A percentile compares a stretch with the other conserved stretches of the same genome.
Evolutionary conservation across 2,797 vertebrate species (phyloP).

Genomic region (Syndactyla subalaris): DNA sequence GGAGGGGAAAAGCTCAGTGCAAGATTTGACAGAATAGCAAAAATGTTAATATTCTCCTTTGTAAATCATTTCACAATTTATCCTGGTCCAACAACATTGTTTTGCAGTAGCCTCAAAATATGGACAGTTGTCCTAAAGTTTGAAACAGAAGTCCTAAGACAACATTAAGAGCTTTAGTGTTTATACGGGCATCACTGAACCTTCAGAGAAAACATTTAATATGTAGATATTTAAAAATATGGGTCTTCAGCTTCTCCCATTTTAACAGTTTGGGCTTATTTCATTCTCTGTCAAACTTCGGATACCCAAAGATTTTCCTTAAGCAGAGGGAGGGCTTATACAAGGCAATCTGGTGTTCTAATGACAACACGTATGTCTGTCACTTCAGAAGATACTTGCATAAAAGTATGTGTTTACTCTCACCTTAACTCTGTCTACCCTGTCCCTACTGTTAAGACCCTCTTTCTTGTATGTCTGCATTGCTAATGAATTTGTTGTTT

Average conservation of each 20-base stretch:
- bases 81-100: background rate
- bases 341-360: background rate
- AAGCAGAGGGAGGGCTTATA: background rate
- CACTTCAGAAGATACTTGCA: background rate
- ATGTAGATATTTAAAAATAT: background rate
- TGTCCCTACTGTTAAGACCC: background rate
- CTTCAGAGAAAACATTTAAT: background rate
- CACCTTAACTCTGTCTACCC: background rate
- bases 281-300: background rate
- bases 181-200: background rate
- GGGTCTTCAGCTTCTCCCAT: background rate
- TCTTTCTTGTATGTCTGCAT: background rate
- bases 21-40: background rate
- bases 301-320: background rate
- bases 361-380: background rate
- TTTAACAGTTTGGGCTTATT: background rate
- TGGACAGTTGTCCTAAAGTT: background rate
- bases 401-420: background rate
- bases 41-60: background rate
- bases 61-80: background rate
- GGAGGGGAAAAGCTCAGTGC: background rate
- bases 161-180: background rate
- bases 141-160: background rate
- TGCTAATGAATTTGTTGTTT: background rate
- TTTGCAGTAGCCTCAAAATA: background rate